A percentile compares a stretch with the other conserved stretches of the same genome.
phyloP scores from a whole-genome alignment of 64 coral and sea anemone genomes.

The Hydrozoanthus tunicans region DNA sequence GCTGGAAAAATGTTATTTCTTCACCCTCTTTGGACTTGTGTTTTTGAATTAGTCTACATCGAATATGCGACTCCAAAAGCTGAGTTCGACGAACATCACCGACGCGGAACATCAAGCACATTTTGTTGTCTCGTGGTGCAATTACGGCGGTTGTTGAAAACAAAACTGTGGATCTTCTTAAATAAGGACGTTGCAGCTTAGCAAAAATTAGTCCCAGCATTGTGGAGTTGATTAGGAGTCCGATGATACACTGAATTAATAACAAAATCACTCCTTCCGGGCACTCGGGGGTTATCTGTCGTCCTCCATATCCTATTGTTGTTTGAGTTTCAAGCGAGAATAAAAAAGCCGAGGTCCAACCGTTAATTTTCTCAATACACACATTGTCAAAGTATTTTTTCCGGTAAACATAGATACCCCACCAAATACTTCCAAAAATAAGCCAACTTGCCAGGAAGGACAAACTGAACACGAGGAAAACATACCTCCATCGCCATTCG shows the following conservation, averaged over 20 bases:
- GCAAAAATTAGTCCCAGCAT: slow-evolving; percentile 95
- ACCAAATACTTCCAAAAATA: slow-evolving; percentile 77
- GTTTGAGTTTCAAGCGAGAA: slow-evolving; percentile 93
- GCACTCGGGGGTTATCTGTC: slow-evolving; percentile 86
- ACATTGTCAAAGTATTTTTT: slow-evolving; percentile 27
- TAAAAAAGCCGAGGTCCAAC: slow-evolving; percentile 85
- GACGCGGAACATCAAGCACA: slow-evolving; percentile 91
- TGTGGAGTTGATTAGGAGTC: slow-evolving; percentile 84
- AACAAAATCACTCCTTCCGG: slow-evolving; percentile 89
- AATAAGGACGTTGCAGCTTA: slow-evolving; percentile 84
- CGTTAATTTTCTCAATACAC: slow-evolving; percentile 82
- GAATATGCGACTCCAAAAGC: slow-evolving; percentile 82
- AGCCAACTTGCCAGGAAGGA: slow-evolving; percentile 81
- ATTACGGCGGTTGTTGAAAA: slow-evolving; percentile 90
- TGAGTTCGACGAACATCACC: slow-evolving; percentile 79
- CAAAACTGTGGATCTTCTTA: slow-evolving; percentile 64
- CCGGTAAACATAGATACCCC: slow-evolving; percentile 79
- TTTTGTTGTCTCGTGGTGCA: slow-evolving; percentile 67
- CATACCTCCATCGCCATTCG: slow-evolving; percentile 81
- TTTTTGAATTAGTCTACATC: slow-evolving; percentile 56
- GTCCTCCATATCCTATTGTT: slow-evolving; percentile 83
- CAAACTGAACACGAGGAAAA: slow-evolving; percentile 66
- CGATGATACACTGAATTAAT: slow-evolving; percentile 85
- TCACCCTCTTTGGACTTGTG: slow-evolving; percentile 72
- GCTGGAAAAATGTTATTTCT: slow-evolving; percentile 74